These are phyloP conservation scores for Luffia ferchaultella DNA, from an alignment of 2,888 invertebrate species.

Conservation along the genomic window DNA sequence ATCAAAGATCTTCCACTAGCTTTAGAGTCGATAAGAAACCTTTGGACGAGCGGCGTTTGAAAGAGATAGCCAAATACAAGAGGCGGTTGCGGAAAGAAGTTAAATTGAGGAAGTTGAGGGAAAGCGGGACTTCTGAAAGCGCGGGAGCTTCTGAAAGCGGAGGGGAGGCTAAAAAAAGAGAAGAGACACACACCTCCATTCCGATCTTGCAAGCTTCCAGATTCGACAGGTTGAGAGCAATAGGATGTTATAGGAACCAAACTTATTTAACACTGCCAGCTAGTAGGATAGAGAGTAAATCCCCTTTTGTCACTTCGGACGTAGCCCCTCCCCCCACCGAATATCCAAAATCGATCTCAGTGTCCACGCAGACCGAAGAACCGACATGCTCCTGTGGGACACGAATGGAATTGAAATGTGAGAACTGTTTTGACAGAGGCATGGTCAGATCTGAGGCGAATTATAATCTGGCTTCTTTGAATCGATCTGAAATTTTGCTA, in stretches of 20 bases:
- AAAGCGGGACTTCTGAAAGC: conserved; percentile 34
- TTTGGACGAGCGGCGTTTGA: conserved; percentile 43
- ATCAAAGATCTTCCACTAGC: conserved; percentile 25
- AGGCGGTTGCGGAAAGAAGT: conserved; percentile 49
- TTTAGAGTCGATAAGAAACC: conserved; percentile 32
- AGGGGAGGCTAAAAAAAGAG: conserved; percentile 14
- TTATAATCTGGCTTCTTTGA: conserved; percentile 39
- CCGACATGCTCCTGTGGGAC: conserved; percentile 41
- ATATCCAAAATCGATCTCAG: conserved; percentile 39
- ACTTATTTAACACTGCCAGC: conserved; percentile 53
- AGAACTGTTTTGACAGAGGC: conserved; percentile 25
- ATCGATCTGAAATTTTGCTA: conserved; percentile 59
- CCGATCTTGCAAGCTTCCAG: conserved; percentile 56
- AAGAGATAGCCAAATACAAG: conserved; percentile 59
- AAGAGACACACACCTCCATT: conserved; percentile 46
- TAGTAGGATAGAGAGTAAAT: conserved; percentile 40
- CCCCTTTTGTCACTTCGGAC: conserved; percentile 36
- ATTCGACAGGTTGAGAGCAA: conserved; percentile 52
- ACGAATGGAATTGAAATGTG: conserved; percentile 30
- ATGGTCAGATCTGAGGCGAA: conserved; percentile 51
- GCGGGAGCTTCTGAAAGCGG: conserved; percentile 10
- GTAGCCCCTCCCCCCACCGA: conserved; percentile 32
- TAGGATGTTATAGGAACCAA: conserved; percentile 54
- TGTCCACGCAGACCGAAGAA: conserved; percentile 52
- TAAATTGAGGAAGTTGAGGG: conserved; percentile 44